Evolutionary conservation across 2,888 invertebrate genomes (phyloP).

Genomic region (Zygaena filipendulae): DNA sequence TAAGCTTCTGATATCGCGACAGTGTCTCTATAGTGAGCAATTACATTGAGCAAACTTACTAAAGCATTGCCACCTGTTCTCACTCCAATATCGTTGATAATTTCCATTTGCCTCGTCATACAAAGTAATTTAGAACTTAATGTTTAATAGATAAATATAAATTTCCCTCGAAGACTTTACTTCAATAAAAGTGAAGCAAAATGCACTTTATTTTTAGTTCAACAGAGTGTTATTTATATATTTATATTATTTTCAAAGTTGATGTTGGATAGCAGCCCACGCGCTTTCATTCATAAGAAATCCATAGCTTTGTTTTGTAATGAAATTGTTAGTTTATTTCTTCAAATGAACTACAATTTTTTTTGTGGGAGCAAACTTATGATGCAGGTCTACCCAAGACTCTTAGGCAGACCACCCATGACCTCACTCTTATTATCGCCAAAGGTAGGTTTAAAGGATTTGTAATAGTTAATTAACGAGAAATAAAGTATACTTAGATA

Average conservation of each 20-base stretch:
- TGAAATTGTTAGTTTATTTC: conserved; percentile 57
- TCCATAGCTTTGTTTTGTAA: conserved; percentile 57
- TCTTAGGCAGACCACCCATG: no score
- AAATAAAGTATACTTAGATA: no score
- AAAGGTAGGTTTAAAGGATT: no score
- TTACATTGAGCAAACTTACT: conserved; percentile 49
- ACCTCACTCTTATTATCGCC: no score
- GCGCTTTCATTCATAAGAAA: conserved; percentile 56
- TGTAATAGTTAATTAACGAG: no score
- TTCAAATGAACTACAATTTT: conserved; percentile 42
- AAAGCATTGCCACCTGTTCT: conserved; percentile 54
- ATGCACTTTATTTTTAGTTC: no score
- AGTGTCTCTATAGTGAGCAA: conserved; percentile 44
- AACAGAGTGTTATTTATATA: no score
- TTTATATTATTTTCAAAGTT: no score
- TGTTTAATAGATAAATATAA: conserved; percentile 9
- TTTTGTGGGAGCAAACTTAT: conserved; percentile 28
- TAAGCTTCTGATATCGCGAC: conserved; percentile 39
- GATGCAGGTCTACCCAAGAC: no score
- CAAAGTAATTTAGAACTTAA: conserved; percentile 19
- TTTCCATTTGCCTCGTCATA: conserved; percentile 22
- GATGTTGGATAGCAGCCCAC: conserved; percentile 55
- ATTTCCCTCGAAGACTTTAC: no score
- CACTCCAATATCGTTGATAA: conserved; percentile 43
- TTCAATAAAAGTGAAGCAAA: no score